Conservation (phyloP, 1,140 invertebrate species). For the Protaetia brevitarsis region DNA sequence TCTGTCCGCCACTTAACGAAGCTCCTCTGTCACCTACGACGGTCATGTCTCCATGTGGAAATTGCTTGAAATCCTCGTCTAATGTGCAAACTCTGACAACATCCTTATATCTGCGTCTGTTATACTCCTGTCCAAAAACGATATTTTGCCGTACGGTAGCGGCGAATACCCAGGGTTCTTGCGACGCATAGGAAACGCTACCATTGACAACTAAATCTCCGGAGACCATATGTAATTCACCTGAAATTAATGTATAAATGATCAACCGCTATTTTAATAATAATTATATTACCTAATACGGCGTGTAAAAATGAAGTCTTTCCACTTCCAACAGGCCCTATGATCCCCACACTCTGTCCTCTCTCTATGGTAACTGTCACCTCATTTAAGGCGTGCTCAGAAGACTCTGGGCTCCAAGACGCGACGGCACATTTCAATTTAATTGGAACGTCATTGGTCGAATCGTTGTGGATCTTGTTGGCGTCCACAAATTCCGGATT, state of each 20-base stretch:
- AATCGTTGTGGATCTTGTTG: slow-evolving; percentile 31
- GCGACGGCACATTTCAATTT: slow-evolving; percentile 47
- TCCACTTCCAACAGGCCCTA: slow-evolving; percentile 64
- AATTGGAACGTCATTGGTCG: slow-evolving; percentile 35
- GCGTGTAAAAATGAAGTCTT: slow-evolving; percentile 54
- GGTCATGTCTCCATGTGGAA: slow-evolving; percentile 73
- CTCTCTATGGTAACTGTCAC: slow-evolving; percentile 54
- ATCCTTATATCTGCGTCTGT: slow-evolving; percentile 60
- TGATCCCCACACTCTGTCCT: slow-evolving; percentile 59
- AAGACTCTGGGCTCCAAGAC: slow-evolving; percentile 47
- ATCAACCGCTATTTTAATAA: slow-evolving; percentile 26
- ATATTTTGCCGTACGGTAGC: slow-evolving; percentile 71
- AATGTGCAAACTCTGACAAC: slow-evolving; percentile 63
- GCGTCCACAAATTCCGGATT: slow-evolving; percentile 52
- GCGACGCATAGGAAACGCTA: slow-evolving; percentile 67
- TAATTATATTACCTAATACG: slow-evolving; percentile 46
- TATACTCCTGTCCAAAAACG: slow-evolving; percentile 65
- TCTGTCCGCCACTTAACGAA: slow-evolving; percentile 79
- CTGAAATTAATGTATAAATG: neutral
- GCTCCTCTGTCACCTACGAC: slow-evolving; percentile 80
- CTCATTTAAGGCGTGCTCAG: slow-evolving; percentile 49
- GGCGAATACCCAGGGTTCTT: slow-evolving; percentile 74
- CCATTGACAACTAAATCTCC: slow-evolving; percentile 59
- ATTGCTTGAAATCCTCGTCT: slow-evolving; percentile 68
- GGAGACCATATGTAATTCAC: slow-evolving; percentile 49